Conservation (phyloP, 2,113 vertebrate genomes). For the Microtus pennsylvanicus region DNA sequence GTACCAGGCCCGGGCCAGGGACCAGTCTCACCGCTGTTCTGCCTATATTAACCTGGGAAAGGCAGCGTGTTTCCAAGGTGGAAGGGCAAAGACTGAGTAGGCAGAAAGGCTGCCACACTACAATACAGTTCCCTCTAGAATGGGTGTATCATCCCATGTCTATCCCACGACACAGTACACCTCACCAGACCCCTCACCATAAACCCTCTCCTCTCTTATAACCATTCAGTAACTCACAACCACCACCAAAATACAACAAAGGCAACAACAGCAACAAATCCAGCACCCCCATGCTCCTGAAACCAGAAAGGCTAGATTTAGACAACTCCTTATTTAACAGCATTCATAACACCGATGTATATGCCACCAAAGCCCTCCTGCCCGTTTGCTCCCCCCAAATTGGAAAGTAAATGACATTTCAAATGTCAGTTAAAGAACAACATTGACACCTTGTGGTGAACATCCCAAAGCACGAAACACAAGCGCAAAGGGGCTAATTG, state of each 20-base stretch:
- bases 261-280: background rate
- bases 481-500: background rate
- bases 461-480: background rate
- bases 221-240: background rate
- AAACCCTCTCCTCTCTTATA: background rate
- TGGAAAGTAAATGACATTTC: constrained; percentile 46
- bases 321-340: constrained; percentile 15
- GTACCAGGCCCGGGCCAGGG: background rate
- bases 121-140: background rate
- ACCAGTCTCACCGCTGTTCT: background rate
- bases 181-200: too few relatives aligned
- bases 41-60: background rate
- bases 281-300: background rate
- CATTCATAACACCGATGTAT: background rate
- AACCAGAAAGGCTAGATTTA: background rate
- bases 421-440: constrained; percentile 72
- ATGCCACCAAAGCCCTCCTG: background rate
- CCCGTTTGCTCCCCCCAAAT: constrained; percentile 16
- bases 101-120: background rate
- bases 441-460: constrained; percentile 86
- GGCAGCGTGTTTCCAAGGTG: background rate
- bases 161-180: background rate
- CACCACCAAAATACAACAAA: background rate
- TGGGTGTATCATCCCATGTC: background rate
- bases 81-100: background rate